These are phyloP conservation scores for Phlogophora meticulosa DNA, from an alignment of 2,888 invertebrate species.

Conservation along the genomic window DNA sequence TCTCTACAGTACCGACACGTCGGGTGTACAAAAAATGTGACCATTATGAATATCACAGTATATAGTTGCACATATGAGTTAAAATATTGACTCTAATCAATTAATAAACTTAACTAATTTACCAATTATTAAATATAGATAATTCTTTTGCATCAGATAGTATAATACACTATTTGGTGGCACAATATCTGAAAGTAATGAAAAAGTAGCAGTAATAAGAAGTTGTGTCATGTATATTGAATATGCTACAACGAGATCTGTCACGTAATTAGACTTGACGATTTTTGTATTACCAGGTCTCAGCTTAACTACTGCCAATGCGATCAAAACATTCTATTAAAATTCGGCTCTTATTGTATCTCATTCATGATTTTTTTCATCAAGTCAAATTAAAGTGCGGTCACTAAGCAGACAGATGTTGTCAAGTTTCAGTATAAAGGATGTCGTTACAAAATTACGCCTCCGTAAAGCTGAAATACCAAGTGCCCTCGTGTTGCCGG, in stretches of 20 bases:
- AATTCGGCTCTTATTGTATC: neutral
- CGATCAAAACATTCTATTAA: neutral
- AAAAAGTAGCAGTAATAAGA: too few species aligned
- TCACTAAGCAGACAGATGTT: slow-evolving; percentile 46
- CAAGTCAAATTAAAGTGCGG: slow-evolving; percentile 14
- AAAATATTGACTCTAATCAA: neutral
- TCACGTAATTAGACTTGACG: too few species aligned
- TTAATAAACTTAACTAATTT: neutral
- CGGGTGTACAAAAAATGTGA: too few species aligned
- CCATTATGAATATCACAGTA: too few species aligned
- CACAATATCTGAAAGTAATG: too few species aligned
- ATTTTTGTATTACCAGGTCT: neutral
- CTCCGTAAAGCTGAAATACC: slow-evolving; percentile 37
- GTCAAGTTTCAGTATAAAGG: slow-evolving; percentile 53
- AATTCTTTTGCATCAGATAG: neutral
- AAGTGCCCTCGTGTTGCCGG: slow-evolving; percentile 28
- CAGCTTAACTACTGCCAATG: neutral
- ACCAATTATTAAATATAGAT: neutral
- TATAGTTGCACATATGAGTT: too few species aligned
- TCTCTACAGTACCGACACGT: too few species aligned
- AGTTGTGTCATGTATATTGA: neutral
- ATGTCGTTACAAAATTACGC: slow-evolving; percentile 59
- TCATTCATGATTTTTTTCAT: neutral
- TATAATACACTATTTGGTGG: neutral
- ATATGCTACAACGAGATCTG: neutral